Evolutionary conservation across 2,888 invertebrate species (phyloP).

Genomic region (Achlya flavicornis): DNA sequence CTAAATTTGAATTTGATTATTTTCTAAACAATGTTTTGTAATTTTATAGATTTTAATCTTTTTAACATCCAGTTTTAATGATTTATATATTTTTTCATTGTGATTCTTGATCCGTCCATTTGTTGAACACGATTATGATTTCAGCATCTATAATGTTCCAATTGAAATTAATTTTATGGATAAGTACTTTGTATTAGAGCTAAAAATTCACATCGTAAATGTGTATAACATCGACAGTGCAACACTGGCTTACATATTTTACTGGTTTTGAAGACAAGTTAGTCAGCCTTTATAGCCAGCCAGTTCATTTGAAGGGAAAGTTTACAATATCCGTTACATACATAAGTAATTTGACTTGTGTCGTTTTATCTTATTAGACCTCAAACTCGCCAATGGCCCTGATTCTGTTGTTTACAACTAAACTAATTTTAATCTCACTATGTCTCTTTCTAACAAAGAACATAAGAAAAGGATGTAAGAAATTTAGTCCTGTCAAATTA

Average conservation of each 20-base stretch:
- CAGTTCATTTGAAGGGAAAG: no score
- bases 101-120: slow-evolving; percentile 46
- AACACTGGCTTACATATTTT: no score
- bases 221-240: not conserved
- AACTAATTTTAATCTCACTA: no score
- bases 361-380: not conserved
- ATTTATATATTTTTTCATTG: slow-evolving; percentile 26
- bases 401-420: no score
- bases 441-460: no score
- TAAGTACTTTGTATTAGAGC: not conserved
- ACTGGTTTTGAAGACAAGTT: no score
- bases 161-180: not conserved
- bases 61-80: not conserved
- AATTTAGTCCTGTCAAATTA: no score
- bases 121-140: slow-evolving; percentile 27
- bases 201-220: not conserved
- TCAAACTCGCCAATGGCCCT: no score
- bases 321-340: no score
- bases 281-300: no score
- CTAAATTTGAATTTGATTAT: not conserved
- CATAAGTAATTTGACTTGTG: no score
- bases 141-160: slow-evolving; percentile 7
- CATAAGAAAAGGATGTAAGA: no score
- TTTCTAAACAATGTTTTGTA: not conserved
- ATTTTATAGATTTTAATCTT: not conserved